Base-by-base conservation (phyloP, 2,888 invertebrate genomes). In the Lasioglossum pauxillum region DNA sequence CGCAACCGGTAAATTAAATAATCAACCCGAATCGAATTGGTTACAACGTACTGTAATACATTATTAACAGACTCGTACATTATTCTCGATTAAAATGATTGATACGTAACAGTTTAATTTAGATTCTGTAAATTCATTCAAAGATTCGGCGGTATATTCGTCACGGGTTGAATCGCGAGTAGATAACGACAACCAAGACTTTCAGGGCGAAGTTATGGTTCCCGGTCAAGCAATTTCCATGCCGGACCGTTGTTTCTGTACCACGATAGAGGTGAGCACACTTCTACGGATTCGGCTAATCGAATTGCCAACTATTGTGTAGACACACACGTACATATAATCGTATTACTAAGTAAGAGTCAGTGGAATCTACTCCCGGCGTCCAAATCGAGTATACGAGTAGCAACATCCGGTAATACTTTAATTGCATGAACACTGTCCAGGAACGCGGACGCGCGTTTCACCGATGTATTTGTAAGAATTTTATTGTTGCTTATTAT, bases 201-300 rank as follows among this genome's bases (percentile, higher is more conserved):
- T 35, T 35, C 8, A 1, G 35, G 35, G 27, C 14, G 64, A 85
- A 86, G 78, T 89, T 90, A 83, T 78, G 83, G 81, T 86, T 88
- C 80, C 85, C 86, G 90, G 89, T 88, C 90, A 90, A 90, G 78
- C 85, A 78, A 80, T 87, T 83, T 85, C 81, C 75, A 69, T 73
- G 80, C 69, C 38, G 53, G 74, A 60, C 75, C 76, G 41, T 71
- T 78, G 83, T 78, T 82, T 86, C 87, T 81, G 85, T 80, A 86
- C 84, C 75, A 49, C 78, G 85, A 78, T 79, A 79, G 77, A 86
- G 88, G 75, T 12, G 12, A 41, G 12, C 76, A 79, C 86, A 80
- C 75, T 88, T 73, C 83, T 89, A 89, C 72, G 84, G 87, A 89
- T 89, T 89, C 89, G 49, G 88, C 85, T 90, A 90, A 90, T 90